Base-by-base conservation (phyloP, 2,113 vertebrate genomes). In the Colossoma macropomum region DNA sequence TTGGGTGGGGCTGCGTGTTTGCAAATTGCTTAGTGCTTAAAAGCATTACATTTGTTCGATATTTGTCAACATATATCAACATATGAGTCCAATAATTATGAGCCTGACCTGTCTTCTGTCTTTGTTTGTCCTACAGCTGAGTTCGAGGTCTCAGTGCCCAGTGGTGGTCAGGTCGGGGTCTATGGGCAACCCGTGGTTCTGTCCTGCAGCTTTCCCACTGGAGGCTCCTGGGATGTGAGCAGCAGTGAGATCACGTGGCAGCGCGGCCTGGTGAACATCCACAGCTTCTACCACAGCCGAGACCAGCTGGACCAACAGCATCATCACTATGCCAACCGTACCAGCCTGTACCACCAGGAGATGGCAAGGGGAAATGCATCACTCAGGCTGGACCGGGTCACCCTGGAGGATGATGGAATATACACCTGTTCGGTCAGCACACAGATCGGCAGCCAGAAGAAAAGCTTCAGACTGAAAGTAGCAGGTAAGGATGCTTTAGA, bases 401-500 rank as follows among this genome's bases (percentile, higher is more conserved):
- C 38, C 48, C 68, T 73, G 2, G 81, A 85, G 28, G 90, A 92
- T 1, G 32, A 59, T 2, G 91, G 89, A 1, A 9, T 82, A 4
- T 92, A 91, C 81, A 83, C 82, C 52, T 92, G 90, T 72, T 86
- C 77, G 8, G 45, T 92, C 54, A 89, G 85, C 85, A 88, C 86
- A 0, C 50, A 68, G 41, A 50, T 70, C 27, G 90, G 89, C 65
- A 87, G 70, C 34, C 86, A 88, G 75, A 88, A 54, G 77, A 90
- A 86, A 65, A 89, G 79, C 27, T 86, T 90, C 28, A 0, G 0
- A 12, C 27, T 90, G 11, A 82, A 80, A 38, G 71, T 88, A 79
- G 86, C 84, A 89, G 89, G 89, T 90, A 89, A 60, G 17, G 54
- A 56, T 15, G 19, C 5, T 9, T 45, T 1, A 45, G n/a, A n/a